A percentile compares a stretch with the other conserved stretches of the same genome.
These are phyloP conservation scores for Holothuria scabra DNA, from an alignment of 53 echinoderm and acorn worm genomes.

Conservation along the genomic window DNA sequence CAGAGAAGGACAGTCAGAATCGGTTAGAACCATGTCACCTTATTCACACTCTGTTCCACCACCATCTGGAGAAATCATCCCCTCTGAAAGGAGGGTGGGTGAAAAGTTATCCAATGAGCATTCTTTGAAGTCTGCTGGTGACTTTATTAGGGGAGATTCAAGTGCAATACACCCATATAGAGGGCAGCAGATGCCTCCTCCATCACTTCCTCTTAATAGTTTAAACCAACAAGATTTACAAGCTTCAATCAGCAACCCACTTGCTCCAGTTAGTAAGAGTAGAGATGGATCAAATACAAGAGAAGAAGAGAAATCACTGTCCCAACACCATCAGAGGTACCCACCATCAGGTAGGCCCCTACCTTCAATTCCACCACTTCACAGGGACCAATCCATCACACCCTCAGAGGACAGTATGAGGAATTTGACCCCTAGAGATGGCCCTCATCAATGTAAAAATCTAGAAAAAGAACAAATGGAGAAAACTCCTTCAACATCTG, in stretches of 20 bases:
- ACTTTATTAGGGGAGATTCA: constrained; percentile 3
- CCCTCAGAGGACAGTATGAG: background rate
- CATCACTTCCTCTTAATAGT: too few species aligned
- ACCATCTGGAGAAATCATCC: too few species aligned
- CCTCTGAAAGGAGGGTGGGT: background rate
- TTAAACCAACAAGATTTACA: background rate
- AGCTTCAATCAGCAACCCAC: constrained; percentile 14
- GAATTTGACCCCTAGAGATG: background rate
- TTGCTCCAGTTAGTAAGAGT: background rate
- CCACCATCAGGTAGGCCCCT: background rate
- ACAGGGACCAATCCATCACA: constrained; percentile 1
- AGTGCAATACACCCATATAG: constrained; percentile 13
- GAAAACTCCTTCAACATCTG: background rate
- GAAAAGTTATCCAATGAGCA: constrained; percentile 17
- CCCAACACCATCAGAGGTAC: background rate
- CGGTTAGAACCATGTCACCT: too few species aligned
- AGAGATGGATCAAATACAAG: background rate
- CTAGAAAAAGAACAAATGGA: background rate
- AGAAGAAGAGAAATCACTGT: background rate
- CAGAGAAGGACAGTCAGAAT: too few species aligned
- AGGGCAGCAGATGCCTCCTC: background rate
- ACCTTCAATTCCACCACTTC: constrained; percentile 6
- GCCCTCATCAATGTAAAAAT: background rate
- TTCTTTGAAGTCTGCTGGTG: constrained; percentile 19
- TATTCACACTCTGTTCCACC: too few species aligned